Base-by-base conservation (phyloP, 2,888 invertebrate species). In the Lordiphosa andalusiaca region DNA sequence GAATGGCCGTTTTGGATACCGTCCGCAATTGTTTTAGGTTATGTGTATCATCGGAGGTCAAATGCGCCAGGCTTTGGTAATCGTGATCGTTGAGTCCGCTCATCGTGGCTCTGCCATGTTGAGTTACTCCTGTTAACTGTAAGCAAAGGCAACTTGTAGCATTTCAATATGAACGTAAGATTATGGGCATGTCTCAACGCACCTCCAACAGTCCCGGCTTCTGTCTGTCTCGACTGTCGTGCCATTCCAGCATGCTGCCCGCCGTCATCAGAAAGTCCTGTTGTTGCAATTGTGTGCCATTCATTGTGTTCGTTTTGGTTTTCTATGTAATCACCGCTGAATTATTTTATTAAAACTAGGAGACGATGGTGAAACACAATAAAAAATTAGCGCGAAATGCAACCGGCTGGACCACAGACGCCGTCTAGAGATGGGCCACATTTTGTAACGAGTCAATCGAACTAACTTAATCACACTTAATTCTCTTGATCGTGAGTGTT, bases 1-100 rank as follows among this genome's bases (percentile, higher is more conserved):
- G 98, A 53, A 98, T 91, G 9, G 98, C 96, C 63, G 96, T 93
- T 91, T 95, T 96, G 86, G 94, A 95, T 21, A 95, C 90, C 63
- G 94, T 93, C 85, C 94, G 94, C 77, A 97, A 91, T 88, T 97
- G 95, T 62, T 93, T 94, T 72, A 96, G 91, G 66, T 77, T 84
- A 77, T 93, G 93, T 65, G 92, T 91, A 62, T 93, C 91, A 62
- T 94, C 94, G 69, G 93, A 90, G 16, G 94, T 91, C 48, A 94
- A 90, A 25, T 93, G 93, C 65, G 93, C 93, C 51, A 95, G 90
- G 73, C 93, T 93, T 55, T 96, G 96, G 91, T 98, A 98, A 89
- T 98, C 98, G 85, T 93, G 93, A 85, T 98, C 96, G 71, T 94
- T 94, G 39, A 97, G 90, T 4, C 98, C 98, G 91, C 97, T 98